Evolutionary conservation across 2,888 invertebrate species (phyloP), one percentile per base, ranked within the genome.

Genomic region (Hartigia nigra): DNA sequence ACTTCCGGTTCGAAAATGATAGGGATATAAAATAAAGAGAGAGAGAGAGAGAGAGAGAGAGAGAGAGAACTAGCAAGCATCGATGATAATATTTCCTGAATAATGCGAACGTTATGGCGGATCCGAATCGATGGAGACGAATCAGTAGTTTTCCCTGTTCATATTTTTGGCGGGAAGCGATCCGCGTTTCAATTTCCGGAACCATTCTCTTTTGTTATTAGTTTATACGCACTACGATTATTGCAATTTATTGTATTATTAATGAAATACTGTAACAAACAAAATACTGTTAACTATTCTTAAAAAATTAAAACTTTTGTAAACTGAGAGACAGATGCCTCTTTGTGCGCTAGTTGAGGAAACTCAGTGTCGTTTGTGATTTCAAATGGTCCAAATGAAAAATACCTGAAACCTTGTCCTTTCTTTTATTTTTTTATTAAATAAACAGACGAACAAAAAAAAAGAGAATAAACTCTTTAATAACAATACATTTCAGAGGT

Each of bases 231-330:
- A 88, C 87, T 88, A 90, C 86, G 87, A 90, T 89, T 90, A 90
- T 87, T 86, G 88, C 89, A 90, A 90, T 90, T 90, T 88, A 90
- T 87, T 91, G 89, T 90, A 89, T 89, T 88, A 89, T 90, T 87
- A 88, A 88, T 88, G 89, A 90, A 87, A 89, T 89, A 91, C 88
- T 91, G 90, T 91, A 91, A 91, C 88, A 91, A 91, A 90, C 86
- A 89, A 89, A 88, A 89, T 91, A 91, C 90, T 91, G 91, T 91
- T 90, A 90, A 90, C 89, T 91, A 91, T 91, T 91, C 91, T 90
- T 91, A 91, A 90, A 89, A 90, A 88, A 90, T 90, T 89, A 90
- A 91, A 91, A 90, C 90, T 91, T 91, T 91, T 91, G 91, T 91
- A 91, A 91, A 91, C 90, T 89, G 90, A 90, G 34, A 78, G 72